These are phyloP conservation scores for Polymixis lichenea DNA, from an alignment of 2,888 invertebrate genomes.

Conservation along the genomic window DNA sequence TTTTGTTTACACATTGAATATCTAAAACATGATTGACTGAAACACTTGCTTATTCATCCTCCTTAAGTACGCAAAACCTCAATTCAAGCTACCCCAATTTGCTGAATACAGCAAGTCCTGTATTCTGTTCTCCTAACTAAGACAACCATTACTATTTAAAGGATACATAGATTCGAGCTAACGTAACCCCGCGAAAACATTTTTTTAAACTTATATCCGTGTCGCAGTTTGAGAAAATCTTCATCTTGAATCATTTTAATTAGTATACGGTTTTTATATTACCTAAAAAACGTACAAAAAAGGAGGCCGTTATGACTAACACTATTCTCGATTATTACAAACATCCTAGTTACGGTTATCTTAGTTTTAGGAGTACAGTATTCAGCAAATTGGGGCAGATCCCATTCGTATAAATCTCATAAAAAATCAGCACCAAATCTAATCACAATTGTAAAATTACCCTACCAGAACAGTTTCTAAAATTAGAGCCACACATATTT, in stretches of 20 bases:
- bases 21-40: not conserved
- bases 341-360: no score
- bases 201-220: no score
- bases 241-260: no score
- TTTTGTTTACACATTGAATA: not conserved
- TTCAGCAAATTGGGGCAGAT: not conserved
- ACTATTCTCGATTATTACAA: not conserved
- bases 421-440: conserved; percentile 7
- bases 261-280: not conserved
- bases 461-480: not conserved
- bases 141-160: no score
- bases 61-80: not conserved
- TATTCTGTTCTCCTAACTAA: no score
- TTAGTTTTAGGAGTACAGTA: no score
- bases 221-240: no score
- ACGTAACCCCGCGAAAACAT: no score
- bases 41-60: not conserved
- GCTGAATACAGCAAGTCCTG: no score
- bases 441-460: not conserved
- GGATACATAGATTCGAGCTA: no score
- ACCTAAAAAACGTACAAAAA: not conserved
- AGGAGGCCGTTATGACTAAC: not conserved
- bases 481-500: conserved; percentile 11
- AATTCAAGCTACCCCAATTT: not conserved
- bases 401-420: conserved; percentile 11